Evolutionary conservation across 2,888 invertebrate genomes (phyloP).

Genomic region (Andricus quercusramuli): DNA sequence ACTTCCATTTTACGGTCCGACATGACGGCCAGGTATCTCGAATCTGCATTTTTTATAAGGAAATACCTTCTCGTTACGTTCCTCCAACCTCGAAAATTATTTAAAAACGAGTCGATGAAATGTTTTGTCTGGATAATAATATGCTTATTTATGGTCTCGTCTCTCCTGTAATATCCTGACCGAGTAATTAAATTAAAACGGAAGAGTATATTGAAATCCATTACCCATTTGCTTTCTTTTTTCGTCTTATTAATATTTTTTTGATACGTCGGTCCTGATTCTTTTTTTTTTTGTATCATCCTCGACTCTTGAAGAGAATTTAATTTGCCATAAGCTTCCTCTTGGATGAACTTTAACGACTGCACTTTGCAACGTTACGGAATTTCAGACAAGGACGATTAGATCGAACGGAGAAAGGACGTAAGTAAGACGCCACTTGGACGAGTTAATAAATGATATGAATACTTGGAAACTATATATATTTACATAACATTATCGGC

Average conservation of each 20-base stretch:
- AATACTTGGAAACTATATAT: not conserved
- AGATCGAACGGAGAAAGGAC: not conserved
- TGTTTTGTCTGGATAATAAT: conserved; percentile 26
- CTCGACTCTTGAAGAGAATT: not conserved
- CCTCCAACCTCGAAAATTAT: conserved; percentile 18
- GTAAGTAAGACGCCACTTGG: not conserved
- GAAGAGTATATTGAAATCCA: not conserved
- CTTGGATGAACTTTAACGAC: conserved; percentile 30
- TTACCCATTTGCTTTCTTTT: not conserved
- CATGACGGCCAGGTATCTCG: conserved; percentile 16
- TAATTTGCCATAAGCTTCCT: conserved; percentile 5
- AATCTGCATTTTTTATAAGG: conserved; percentile 28
- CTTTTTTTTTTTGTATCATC: not conserved
- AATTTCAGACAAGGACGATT: conserved; percentile 11
- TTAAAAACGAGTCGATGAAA: conserved; percentile 15
- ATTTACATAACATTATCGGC: conserved; percentile 14
- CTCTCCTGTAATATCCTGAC: not conserved
- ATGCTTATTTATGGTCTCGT: conserved; percentile 16
- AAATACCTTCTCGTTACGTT: conserved; percentile 5
- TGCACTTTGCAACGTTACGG: conserved; percentile 4
- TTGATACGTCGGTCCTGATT: not conserved
- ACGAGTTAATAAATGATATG: conserved; percentile 12
- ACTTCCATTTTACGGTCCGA: conserved; percentile 18
- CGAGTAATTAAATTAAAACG: not conserved
- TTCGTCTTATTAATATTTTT: not conserved